These are phyloP conservation scores for Calycopis cecrops DNA, from an alignment of 1,140 invertebrate species.

Conservation along the genomic window DNA sequence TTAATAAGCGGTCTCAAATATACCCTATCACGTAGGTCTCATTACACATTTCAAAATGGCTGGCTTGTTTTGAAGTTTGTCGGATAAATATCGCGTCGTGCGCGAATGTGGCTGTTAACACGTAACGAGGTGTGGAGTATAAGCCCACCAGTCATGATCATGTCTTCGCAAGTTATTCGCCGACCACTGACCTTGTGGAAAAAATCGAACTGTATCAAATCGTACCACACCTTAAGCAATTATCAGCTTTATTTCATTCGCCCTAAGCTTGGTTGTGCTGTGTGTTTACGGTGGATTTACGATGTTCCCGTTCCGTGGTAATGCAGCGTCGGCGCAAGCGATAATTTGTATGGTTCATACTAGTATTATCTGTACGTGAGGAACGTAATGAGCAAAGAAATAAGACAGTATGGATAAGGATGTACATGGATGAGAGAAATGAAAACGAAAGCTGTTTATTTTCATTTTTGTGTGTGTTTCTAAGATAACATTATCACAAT, in stretches of 20 bases:
- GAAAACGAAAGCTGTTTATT: constrained; percentile 10
- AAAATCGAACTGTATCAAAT: constrained; percentile 35
- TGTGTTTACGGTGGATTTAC: constrained; percentile 24
- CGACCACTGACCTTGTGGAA: constrained; percentile 57
- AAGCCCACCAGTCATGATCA: constrained; percentile 71
- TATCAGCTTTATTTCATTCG: not conserved
- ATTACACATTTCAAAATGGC: constrained; percentile 59
- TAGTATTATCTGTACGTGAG: constrained; percentile 69
- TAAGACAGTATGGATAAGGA: constrained; percentile 53
- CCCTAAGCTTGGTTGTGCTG: constrained; percentile 16
- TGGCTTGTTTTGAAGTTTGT: constrained; percentile 58
- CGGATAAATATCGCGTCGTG: constrained; percentile 69
- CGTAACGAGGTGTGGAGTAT: constrained; percentile 71
- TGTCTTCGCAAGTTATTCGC: constrained; percentile 69
- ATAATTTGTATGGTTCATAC: constrained; percentile 71
- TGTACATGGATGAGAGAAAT: constrained; percentile 38
- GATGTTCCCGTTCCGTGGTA: constrained; percentile 36
- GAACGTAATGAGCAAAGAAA: constrained; percentile 57
- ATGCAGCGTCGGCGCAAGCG: constrained; percentile 54
- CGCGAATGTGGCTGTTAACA: constrained; percentile 72
- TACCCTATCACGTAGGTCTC: constrained; percentile 52
- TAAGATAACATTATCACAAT: not conserved
- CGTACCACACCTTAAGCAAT: not conserved
- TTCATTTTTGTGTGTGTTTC: not conserved
- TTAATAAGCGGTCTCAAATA: constrained; percentile 8